Conservation (phyloP, 2,797 vertebrate genomes). For the Rhodeus uyekii region DNA sequence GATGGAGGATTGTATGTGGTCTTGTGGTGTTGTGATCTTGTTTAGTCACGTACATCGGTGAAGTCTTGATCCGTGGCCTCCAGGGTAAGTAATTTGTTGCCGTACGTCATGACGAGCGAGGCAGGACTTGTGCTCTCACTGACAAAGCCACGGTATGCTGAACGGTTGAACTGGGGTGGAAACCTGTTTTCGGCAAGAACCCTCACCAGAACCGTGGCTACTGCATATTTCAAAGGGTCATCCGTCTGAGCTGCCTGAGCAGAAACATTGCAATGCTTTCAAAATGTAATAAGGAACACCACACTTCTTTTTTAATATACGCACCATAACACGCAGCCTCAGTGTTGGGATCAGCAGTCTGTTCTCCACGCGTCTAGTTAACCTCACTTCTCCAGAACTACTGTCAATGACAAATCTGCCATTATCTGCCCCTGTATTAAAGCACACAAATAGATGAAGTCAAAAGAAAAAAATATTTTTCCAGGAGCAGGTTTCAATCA, state of each 20-base stretch:
- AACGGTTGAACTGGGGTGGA: constrained; percentile 70
- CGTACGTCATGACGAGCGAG: constrained; percentile 78
- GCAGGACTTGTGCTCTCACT: constrained; percentile 63
- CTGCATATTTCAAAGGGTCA: constrained; percentile 80
- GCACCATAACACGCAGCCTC: constrained; percentile 77
- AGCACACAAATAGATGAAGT: neutral
- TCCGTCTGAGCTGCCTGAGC: constrained; percentile 79
- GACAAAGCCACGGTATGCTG: constrained; percentile 75
- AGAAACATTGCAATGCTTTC: constrained; percentile 26
- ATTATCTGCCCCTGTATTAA: constrained; percentile 66
- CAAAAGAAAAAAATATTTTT: neutral
- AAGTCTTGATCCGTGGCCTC: constrained; percentile 79
- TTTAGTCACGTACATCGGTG: constrained; percentile 67
- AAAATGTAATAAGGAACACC: neutral
- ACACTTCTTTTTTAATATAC: no score
- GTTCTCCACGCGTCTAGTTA: constrained; percentile 66
- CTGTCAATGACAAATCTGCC: constrained; percentile 74
- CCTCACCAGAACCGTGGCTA: constrained; percentile 75
- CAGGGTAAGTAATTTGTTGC: constrained; percentile 71
- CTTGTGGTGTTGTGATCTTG: neutral
- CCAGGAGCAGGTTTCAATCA: no score
- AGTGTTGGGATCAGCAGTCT: constrained; percentile 66
- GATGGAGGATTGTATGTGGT: constrained; percentile 19
- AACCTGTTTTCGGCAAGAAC: constrained; percentile 77
- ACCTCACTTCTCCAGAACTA: constrained; percentile 68